phyloP scores from a whole-genome alignment of 2,888 invertebrate genomes.

The Drosophila mulleri region DNA sequence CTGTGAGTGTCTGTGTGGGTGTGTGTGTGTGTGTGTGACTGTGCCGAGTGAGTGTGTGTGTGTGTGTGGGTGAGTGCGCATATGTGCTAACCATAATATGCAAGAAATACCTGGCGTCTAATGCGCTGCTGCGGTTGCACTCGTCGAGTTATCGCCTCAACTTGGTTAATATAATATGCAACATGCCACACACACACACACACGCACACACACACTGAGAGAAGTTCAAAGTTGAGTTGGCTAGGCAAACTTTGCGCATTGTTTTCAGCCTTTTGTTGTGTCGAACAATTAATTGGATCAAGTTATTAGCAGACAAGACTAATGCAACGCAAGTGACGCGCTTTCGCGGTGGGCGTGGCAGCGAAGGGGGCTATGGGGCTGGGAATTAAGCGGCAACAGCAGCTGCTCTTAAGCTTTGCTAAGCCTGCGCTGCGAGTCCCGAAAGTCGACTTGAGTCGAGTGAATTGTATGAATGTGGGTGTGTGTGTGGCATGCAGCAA shows the following conservation, averaged over 20 bases:
- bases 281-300: constrained; percentile 62
- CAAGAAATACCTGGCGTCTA: constrained; percentile 50
- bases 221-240: constrained; percentile 18
- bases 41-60: constrained; percentile 4
- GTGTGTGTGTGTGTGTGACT: constrained; percentile 14
- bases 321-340: constrained; percentile 2
- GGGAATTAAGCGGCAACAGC: constrained; percentile 9
- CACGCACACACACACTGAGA: not conserved
- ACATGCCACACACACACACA: constrained; percentile 4
- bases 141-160: constrained; percentile 25
- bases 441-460: constrained; percentile 21
- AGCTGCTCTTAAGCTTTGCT: not conserved
- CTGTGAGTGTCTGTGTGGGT: constrained; percentile 15
- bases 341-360: not conserved
- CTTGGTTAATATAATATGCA: constrained; percentile 23
- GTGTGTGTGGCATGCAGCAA: constrained; percentile 9
- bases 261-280: constrained; percentile 15
- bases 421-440: not conserved
- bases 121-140: constrained; percentile 10
- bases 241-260: constrained; percentile 29
- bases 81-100: constrained; percentile 57
- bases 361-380: too few relatives aligned
- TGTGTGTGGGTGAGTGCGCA: constrained; percentile 25
- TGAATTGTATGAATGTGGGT: too few relatives aligned
- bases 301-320: constrained; percentile 54